phyloP scores from a whole-genome alignment of 2,797 vertebrate genomes.

The Carapus acus region DNA sequence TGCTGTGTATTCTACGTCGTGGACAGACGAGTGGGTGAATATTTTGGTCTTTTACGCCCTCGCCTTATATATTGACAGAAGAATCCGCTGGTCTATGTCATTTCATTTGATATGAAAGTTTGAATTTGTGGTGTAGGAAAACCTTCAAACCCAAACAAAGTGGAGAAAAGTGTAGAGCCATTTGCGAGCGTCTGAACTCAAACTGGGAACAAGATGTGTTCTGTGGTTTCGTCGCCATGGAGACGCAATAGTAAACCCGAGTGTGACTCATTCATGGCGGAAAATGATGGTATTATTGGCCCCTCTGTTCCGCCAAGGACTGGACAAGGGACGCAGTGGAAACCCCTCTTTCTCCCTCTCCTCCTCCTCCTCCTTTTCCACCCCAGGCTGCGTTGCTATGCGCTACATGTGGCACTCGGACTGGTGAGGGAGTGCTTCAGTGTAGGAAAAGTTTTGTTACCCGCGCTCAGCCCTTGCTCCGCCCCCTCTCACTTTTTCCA shows the following conservation, averaged over 20 bases:
- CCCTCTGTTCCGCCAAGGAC: conserved; percentile 30
- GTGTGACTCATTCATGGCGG: conserved; percentile 33
- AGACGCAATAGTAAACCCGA: conserved; percentile 9
- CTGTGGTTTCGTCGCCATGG: conserved; percentile 30
- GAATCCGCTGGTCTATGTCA: too few species aligned
- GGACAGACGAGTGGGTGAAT: too few species aligned
- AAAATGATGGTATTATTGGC: conserved; percentile 39
- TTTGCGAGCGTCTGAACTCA: too few species aligned
- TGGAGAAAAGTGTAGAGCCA: too few species aligned
- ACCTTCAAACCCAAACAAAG: too few species aligned
- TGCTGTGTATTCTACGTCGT: too few species aligned
- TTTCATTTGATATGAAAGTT: too few species aligned
- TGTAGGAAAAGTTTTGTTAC: conserved; percentile 34
- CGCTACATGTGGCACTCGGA: conserved; percentile 16
- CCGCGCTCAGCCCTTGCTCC: conserved; percentile 16
- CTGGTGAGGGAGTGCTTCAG: conserved; percentile 27
- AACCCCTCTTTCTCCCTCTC: too few species aligned
- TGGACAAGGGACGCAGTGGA: conserved; percentile 34
- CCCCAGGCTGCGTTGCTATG: conserved; percentile 46
- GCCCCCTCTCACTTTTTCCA: conserved; percentile 22
- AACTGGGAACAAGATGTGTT: conserved; percentile 1
- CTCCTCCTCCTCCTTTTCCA: too few species aligned
- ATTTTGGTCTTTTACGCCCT: too few species aligned
- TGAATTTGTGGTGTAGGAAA: too few species aligned
- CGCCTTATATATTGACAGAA: too few species aligned